Conservation (phyloP, 2,113 vertebrate genomes). For the Solenodon paradoxus region DNA sequence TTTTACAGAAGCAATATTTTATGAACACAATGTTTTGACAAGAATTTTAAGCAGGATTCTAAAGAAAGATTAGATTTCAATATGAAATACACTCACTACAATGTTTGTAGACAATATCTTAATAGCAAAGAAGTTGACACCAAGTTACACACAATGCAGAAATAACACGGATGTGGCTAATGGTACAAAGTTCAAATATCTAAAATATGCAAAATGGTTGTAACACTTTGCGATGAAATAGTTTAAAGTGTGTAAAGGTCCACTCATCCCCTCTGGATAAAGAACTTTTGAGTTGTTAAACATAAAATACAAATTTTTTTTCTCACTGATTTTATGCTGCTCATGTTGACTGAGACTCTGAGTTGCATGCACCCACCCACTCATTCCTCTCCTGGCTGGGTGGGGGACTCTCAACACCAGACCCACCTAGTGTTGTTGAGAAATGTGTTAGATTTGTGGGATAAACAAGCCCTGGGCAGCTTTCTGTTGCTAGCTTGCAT, state of each 20-base stretch:
- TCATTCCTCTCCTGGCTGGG: not conserved
- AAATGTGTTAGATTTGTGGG: not conserved
- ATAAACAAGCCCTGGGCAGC: not conserved
- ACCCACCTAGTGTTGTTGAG: not conserved
- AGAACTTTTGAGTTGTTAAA: not conserved
- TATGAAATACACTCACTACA: not conserved
- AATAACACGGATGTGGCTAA: not conserved
- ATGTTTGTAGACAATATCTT: not conserved
- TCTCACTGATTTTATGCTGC: not conserved
- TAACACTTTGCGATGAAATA: no score
- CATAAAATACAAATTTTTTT: not conserved
- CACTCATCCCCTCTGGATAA: not conserved
- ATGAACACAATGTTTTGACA: not conserved
- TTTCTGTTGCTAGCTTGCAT: not conserved
- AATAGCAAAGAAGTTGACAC: not conserved
- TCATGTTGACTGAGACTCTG: not conserved
- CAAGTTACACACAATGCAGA: not conserved
- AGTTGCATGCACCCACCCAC: not conserved
- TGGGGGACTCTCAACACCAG: not conserved
- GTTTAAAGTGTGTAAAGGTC: not conserved
- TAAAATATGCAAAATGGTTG: not conserved
- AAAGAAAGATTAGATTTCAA: not conserved
- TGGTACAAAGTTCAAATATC: not conserved
- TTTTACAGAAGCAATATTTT: slow-evolving; percentile 24
- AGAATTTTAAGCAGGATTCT: slow-evolving; percentile 36